Percentiles rank a stretch among this genome's conserved stretches.
Evolutionary conservation across 1,140 invertebrate genomes (phyloP).

Genomic region (Aporrectodea caliginosa): DNA sequence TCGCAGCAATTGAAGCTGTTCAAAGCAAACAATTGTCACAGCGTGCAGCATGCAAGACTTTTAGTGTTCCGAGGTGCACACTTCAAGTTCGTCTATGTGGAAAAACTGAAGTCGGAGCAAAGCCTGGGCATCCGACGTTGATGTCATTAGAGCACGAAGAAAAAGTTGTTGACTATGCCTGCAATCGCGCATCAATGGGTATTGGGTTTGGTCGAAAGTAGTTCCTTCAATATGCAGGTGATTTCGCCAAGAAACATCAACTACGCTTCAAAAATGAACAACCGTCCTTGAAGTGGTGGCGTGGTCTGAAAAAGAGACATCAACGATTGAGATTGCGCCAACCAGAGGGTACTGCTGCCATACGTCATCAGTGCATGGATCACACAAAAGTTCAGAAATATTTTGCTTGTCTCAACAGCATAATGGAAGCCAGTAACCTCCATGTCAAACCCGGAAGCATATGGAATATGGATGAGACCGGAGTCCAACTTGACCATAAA

Average conservation of each 20-base stretch:
- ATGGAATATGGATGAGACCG: slow-evolving; percentile 58
- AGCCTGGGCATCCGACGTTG: not conserved
- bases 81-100: not conserved
- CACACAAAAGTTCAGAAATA: not conserved
- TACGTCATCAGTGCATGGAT: not conserved
- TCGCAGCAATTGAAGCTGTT: too few relatives aligned
- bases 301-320: not conserved
- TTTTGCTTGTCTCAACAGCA: not conserved
- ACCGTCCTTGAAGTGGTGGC: not conserved
- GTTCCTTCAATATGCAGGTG: not conserved
- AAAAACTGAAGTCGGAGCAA: not conserved
- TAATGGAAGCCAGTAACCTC: not conserved
- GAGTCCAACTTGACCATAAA: slow-evolving; percentile 55
- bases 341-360: not conserved
- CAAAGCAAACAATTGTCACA: too few relatives aligned
- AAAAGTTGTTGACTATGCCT: not conserved
- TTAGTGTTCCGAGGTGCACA: not conserved
- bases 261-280: not conserved
- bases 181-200: not conserved
- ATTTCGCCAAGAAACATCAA: not conserved
- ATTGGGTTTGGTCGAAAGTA: not conserved
- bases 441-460: slow-evolving; percentile 34
- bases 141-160: not conserved
- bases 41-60: too few relatives aligned
- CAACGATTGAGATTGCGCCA: not conserved